These are phyloP conservation scores for Stomatorhinus ivindoensis DNA, from an alignment of 2,113 vertebrate species.

Conservation along the genomic window DNA sequence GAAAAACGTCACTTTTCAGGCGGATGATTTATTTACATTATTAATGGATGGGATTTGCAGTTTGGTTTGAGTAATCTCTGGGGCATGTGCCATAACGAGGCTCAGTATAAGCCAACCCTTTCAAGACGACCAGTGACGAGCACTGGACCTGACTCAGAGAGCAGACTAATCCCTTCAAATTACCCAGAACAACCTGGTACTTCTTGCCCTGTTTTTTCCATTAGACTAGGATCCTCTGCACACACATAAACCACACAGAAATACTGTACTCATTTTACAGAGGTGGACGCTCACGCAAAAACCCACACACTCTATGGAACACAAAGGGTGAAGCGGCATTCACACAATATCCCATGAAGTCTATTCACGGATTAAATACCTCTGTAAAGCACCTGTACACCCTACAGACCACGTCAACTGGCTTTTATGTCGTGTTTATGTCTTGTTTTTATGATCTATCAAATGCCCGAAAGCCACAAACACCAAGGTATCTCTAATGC, in stretches of 20 bases:
- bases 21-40: background rate
- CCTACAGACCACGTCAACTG: background rate
- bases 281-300: background rate
- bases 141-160: background rate
- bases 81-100: background rate
- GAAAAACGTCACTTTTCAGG: background rate
- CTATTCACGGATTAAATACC: background rate
- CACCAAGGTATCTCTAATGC: background rate
- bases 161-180: background rate
- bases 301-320: background rate
- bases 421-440: background rate
- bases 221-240: background rate
- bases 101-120: background rate
- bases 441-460: background rate
- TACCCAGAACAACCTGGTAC: background rate
- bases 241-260: background rate
- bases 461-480: background rate
- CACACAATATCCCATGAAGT: background rate
- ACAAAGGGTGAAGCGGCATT: background rate
- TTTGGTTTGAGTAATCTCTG: background rate
- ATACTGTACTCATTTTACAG: background rate
- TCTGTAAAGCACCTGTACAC: background rate
- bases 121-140: background rate
- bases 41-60: background rate
- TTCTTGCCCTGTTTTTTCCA: background rate